Evolutionary conservation across 2,797 vertebrate genomes (phyloP).

Genomic region (Ispidina lecontei): DNA sequence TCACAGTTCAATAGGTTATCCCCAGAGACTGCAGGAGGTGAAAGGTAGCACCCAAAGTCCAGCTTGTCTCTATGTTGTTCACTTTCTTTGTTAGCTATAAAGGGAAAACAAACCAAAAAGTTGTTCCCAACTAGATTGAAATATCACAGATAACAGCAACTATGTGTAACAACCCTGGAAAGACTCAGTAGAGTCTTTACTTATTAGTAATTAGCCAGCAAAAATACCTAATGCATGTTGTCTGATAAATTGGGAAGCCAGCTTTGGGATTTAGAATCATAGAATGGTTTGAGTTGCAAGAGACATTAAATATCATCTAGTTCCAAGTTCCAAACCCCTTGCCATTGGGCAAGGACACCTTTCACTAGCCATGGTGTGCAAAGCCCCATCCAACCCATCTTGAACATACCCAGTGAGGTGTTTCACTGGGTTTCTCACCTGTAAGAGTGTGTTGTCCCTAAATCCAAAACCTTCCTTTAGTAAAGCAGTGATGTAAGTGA

Average conservation of each 20-base stretch:
- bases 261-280: background rate
- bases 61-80: slow-evolving; percentile 97
- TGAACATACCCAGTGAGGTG: background rate
- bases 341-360: too few species aligned
- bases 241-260: background rate
- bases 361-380: too few species aligned
- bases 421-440: slow-evolving; percentile 80
- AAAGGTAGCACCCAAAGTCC: slow-evolving; percentile 95
- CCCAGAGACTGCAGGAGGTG: slow-evolving; percentile 92
- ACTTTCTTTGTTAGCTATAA: slow-evolving; percentile 94
- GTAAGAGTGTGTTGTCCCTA: slow-evolving; percentile 88
- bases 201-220: background rate
- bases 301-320: too few species aligned
- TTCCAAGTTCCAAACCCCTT: too few species aligned
- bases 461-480: slow-evolving; percentile 97
- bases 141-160: background rate
- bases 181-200: background rate
- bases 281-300: too few species aligned
- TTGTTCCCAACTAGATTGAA: background rate
- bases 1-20: slow-evolving; percentile 79
- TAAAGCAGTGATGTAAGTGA: slow-evolving; percentile 95
- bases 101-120: background rate
- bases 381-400: too few species aligned
- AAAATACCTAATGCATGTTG: background rate
- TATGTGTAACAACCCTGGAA: background rate